Evolutionary conservation across 2,888 invertebrate genomes (phyloP).

Genomic region (Chrysomela aeneicollis): DNA sequence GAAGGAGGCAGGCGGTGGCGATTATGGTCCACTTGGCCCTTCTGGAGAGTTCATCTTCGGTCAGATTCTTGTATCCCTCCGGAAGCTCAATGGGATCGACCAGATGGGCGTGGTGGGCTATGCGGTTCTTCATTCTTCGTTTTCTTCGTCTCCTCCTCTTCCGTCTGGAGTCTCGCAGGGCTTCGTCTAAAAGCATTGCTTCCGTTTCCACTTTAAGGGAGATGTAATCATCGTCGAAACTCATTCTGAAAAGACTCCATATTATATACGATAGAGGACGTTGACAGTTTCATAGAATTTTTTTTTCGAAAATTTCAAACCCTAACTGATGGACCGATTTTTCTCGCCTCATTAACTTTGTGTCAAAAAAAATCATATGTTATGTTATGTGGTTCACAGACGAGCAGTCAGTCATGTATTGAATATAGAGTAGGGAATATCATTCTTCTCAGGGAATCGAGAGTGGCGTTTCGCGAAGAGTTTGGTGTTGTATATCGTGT

Average conservation of each 20-base stretch:
- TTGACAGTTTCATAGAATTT: too few species aligned
- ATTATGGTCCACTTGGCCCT: constrained; percentile 91
- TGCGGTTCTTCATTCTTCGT: constrained; percentile 50
- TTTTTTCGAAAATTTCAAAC: too few species aligned
- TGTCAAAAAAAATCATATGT: too few species aligned
- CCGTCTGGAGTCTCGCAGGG: constrained; percentile 53
- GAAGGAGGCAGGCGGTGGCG: constrained; percentile 85
- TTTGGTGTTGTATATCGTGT: too few species aligned
- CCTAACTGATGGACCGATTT: too few species aligned
- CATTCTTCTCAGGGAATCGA: too few species aligned
- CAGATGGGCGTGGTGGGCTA: constrained; percentile 42
- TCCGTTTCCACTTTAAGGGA: constrained; percentile 63
- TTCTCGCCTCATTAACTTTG: too few species aligned
- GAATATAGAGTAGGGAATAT: too few species aligned
- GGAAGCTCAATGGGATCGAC: constrained; percentile 42
- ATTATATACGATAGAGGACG: too few species aligned
- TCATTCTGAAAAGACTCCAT: constrained; percentile 54
- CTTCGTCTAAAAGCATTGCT: constrained; percentile 51
- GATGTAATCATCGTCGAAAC: constrained; percentile 64
- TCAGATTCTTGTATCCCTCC: constrained; percentile 55
- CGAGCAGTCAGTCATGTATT: too few species aligned
- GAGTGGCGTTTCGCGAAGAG: too few species aligned
- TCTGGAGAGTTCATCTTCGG: constrained; percentile 83
- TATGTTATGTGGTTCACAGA: too few species aligned
- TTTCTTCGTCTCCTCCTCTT: constrained; percentile 58